Evolutionary conservation across 2,113 vertebrate species (phyloP), one percentile per base, ranked within the genome.

Genomic region (Puffinus mauretanicus): DNA sequence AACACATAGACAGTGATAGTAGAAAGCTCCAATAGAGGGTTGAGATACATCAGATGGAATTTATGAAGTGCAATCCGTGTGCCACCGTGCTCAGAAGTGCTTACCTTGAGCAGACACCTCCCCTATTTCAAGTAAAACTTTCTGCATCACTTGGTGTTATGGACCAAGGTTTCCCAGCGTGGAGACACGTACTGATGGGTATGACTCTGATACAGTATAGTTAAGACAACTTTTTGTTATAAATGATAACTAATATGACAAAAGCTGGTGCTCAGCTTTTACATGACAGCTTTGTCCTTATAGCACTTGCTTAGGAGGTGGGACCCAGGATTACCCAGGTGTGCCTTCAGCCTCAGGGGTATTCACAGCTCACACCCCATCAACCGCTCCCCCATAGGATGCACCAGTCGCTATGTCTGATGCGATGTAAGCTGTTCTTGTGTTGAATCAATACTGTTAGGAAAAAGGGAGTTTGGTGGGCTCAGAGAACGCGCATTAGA

Each of bases 251-350:
- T 32, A 40, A 6, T 8, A 6, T 24, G 38, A 29, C 19, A 54
- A 62, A 58, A 76, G 21, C 21, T 46, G 13, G 3, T 73, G 16
- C 30, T 86, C 27, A 47, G 42, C 40, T 57, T 70, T 49, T 51
- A 22, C 5, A 0, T 5, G 47, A 1, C 27, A 34, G 36, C 3
- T 0, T 13, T 81, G 58, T 70, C 30, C 12, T 58, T 26, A 2
- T 11, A 65, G 34, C 40, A 25, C 5, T 38, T 34, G 19, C 13
- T 73, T 7, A 18, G 61, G 30, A 85, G 21, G 10, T 21, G 4
- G 5, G 17, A 52, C 6, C 21, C 20, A 52, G 29, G 29, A 6
- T 9, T 32, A 24, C 14, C 11, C 51, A 29, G 42, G 7, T 21
- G 30, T 61, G 58, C 27, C 15, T 15, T 52, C 49, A 82, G 58